Evolutionary conservation across 2,113 vertebrate genomes (phyloP).

Genomic region (Takifugu bimaculatus): DNA sequence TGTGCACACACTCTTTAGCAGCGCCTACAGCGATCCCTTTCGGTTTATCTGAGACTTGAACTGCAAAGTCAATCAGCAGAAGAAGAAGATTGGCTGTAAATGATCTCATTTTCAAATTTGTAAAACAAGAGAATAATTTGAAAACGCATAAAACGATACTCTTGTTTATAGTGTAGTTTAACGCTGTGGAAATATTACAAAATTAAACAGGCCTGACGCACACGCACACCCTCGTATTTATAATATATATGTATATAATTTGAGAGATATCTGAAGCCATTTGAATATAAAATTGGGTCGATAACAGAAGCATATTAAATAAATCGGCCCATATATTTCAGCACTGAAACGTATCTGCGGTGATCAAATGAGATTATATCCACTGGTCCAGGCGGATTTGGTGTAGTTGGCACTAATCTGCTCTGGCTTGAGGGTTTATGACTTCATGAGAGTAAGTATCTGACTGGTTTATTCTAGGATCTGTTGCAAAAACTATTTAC

Average conservation of each 20-base stretch:
- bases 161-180: too few species aligned
- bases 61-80: slow-evolving; percentile 48
- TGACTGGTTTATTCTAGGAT: slow-evolving; percentile 59
- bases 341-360: slow-evolving; percentile 73
- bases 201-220: background rate
- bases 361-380: slow-evolving; percentile 83
- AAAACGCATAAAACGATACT: too few species aligned
- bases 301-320: slow-evolving; percentile 44
- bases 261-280: background rate
- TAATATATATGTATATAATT: background rate
- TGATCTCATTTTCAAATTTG: background rate
- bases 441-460: slow-evolving; percentile 59
- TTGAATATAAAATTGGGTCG: slow-evolving; percentile 3
- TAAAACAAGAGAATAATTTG: too few species aligned
- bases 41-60: slow-evolving; percentile 75
- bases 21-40: slow-evolving; percentile 84
- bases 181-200: too few species aligned
- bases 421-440: slow-evolving; percentile 74
- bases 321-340: slow-evolving; percentile 32
- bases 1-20: slow-evolving; percentile 67
- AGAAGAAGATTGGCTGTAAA: slow-evolving; percentile 12
- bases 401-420: slow-evolving; percentile 80
- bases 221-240: background rate
- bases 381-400: slow-evolving; percentile 77
- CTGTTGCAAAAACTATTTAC: slow-evolving; percentile 55